Percentiles rank a stretch among this genome's conserved stretches.
Conservation (phyloP, 1,140 invertebrate species). For the Arion vulgaris region DNA sequence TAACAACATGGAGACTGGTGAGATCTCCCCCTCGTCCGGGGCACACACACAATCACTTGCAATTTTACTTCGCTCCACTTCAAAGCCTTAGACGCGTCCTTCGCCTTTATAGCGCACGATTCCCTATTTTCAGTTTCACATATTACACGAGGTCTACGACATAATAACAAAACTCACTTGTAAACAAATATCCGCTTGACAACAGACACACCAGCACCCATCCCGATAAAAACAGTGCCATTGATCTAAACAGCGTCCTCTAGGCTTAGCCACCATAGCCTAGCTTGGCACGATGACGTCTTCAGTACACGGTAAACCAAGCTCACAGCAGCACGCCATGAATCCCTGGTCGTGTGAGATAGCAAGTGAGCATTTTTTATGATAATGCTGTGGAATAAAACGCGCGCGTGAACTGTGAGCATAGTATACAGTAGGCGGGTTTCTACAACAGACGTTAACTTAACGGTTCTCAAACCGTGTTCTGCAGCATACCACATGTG, state of each 20-base stretch:
- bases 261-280: not conserved
- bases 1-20: conserved; percentile 59
- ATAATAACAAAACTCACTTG: not conserved
- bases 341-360: not conserved
- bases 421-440: not conserved
- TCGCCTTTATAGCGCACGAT: not conserved
- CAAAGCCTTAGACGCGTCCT: not conserved
- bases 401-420: conserved; percentile 9
- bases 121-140: not conserved
- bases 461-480: no score
- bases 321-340: not conserved
- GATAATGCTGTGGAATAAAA: not conserved
- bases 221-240: not conserved
- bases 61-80: conserved; percentile 35
- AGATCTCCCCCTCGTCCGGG: conserved; percentile 32
- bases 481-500: no score
- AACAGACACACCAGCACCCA: conserved; percentile 4
- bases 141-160: not conserved
- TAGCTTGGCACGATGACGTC: not conserved
- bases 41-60: conserved; percentile 39
- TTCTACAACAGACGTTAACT: not conserved
- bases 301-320: not conserved
- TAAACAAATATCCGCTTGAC: not conserved
- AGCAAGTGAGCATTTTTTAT: conserved; percentile 4
- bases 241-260: not conserved